These are phyloP conservation scores for Petrocephalus microphthalmus DNA, from an alignment of 2,113 vertebrate genomes.

Conservation along the genomic window DNA sequence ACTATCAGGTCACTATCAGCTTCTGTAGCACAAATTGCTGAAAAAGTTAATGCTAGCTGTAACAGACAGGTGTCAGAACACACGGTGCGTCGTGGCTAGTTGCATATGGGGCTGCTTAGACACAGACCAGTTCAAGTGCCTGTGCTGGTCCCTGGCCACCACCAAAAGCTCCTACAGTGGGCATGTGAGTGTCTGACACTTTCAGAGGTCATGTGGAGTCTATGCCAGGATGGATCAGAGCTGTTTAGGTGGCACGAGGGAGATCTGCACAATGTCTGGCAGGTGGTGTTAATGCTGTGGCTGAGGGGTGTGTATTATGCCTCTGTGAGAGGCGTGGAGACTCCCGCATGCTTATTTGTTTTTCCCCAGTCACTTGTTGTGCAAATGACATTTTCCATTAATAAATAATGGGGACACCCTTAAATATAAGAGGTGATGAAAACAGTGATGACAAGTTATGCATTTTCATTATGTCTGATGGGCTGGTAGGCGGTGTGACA, in stretches of 20 bases:
- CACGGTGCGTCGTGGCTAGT: background rate
- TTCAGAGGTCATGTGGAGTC: background rate
- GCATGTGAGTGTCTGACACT: too few relatives aligned
- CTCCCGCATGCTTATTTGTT: background rate
- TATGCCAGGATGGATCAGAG: background rate
- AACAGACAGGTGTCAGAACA: background rate
- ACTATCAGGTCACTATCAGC: too few relatives aligned
- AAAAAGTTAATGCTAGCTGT: background rate
- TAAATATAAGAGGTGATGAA: conserved; percentile 3
- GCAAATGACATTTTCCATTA: background rate
- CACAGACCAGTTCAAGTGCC: too few relatives aligned
- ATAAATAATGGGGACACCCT: background rate
- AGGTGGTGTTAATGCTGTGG: background rate
- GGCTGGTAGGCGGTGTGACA: too few relatives aligned
- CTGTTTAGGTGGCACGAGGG: background rate
- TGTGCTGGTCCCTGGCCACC: too few relatives aligned
- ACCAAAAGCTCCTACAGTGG: too few relatives aligned
- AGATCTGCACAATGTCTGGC: background rate
- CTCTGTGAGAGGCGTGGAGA: background rate
- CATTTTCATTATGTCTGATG: background rate
- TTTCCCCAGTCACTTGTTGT: background rate
- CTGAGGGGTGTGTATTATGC: background rate
- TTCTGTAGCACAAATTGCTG: background rate
- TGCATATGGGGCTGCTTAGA: too few relatives aligned
- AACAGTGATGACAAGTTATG: background rate